Evolutionary conservation across 2,113 vertebrate genomes (phyloP).

Genomic region (Petrocephalus microphthalmus): DNA sequence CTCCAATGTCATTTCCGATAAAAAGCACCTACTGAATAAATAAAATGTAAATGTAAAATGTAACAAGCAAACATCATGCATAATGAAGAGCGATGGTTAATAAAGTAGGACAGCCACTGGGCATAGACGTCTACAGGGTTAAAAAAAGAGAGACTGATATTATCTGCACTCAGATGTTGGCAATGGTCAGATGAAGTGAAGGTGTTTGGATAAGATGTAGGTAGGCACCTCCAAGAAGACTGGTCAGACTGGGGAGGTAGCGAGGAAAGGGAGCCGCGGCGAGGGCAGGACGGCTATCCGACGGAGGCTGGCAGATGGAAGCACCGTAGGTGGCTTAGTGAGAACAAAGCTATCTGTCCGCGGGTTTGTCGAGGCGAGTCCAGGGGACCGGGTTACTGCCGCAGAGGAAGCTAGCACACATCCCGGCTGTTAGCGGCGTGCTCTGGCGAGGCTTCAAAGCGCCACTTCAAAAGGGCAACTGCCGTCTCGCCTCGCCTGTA

Average conservation of each 20-base stretch:
- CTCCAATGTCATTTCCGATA: background rate
- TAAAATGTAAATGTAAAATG: background rate
- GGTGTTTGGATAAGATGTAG: background rate
- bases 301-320: slow-evolving; percentile 6
- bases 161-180: background rate
- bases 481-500: background rate
- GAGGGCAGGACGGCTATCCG: background rate
- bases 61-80: background rate
- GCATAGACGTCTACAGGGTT: background rate
- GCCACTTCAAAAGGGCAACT: background rate
- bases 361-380: background rate
- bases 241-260: background rate
- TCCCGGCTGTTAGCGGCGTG: too few relatives aligned
- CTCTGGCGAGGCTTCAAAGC: background rate
- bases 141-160: background rate
- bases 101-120: background rate
- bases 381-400: background rate
- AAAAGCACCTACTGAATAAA: slow-evolving; percentile 8
- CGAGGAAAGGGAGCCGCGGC: background rate
- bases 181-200: background rate
- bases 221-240: background rate
- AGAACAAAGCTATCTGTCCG: background rate
- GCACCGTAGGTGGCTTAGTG: background rate
- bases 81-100: background rate
- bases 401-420: background rate